Evolutionary conservation across 2,888 invertebrate species (phyloP), one percentile per base, ranked within the genome.

Genomic region (Acholoe squamosa): DNA sequence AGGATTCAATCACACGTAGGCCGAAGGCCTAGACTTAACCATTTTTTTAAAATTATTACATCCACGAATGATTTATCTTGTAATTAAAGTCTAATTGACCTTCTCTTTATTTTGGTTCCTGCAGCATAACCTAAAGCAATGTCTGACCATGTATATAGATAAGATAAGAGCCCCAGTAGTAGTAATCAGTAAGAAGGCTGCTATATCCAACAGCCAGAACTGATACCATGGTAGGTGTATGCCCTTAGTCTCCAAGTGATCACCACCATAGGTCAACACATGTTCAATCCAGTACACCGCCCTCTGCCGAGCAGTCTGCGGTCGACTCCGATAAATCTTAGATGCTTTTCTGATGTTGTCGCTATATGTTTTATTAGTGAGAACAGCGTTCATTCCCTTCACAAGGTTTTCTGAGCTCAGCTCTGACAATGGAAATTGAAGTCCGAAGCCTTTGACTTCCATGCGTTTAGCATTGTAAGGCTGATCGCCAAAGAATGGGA

Each of bases 251-350:
- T 92, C 91, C 84, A 94, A 89, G 84, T 94, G 93, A 19, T 89
- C 90, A 1, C 93, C 93, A 19, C 94, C 94, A 92, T 92, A 93
- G 91, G 92, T 91, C 16, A 94, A 91, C 56, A 94, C 92, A 88
- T 94, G 93, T 89, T 94, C 94, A 22, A 94, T 91, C 93, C 94
- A 94, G 77, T 90, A 93, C 0, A 92, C 93, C 10, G 93, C 93
- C 71, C 93, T 91, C 54, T 93, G 91, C 51, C 84, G 61, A 1
- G 94, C 93, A 33, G 90, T 91, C 51, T 90, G 67, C 52, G 89
- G 84, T 31, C 91, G 89, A 33, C 84, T 84, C 7, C 90, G 89
- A 52, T 92, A 92, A n/a, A 93, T 91, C 31, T 51, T 22, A 0
- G 93, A 92, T 14, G 92, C 93, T n/a, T 80, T 84, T 25, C 89